phyloP scores from a whole-genome alignment of 2,888 invertebrate species.

The Limulus polyphemus region DNA sequence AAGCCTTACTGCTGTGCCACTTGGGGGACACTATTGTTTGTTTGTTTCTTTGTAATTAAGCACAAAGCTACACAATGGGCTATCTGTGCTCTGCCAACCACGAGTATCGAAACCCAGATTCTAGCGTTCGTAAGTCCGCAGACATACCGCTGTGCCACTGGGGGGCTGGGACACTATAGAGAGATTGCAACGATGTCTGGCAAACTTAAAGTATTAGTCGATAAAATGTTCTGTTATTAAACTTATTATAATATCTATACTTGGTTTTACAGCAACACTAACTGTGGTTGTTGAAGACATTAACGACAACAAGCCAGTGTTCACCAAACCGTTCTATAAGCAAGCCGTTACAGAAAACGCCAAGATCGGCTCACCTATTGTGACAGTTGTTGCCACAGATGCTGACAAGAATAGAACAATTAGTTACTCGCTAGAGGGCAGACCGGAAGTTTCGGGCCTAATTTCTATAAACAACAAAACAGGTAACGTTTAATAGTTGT shows the following conservation, averaged over 20 bases:
- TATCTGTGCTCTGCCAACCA: too few relatives aligned
- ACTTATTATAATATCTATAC: not conserved
- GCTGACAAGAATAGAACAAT: constrained; percentile 74
- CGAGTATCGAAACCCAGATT: too few relatives aligned
- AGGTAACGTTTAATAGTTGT: constrained; percentile 38
- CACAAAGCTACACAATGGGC: too few relatives aligned
- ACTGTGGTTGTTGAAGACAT: constrained; percentile 67
- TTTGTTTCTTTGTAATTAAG: too few relatives aligned
- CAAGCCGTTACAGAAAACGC: constrained; percentile 75
- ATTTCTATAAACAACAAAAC: constrained; percentile 60
- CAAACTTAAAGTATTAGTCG: not conserved
- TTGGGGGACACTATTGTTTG: too few relatives aligned
- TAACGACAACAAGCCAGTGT: constrained; percentile 80
- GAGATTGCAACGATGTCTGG: too few relatives aligned
- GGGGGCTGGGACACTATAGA: too few relatives aligned
- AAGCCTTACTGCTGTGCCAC: too few relatives aligned
- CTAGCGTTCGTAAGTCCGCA: too few relatives aligned
- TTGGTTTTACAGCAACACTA: constrained; percentile 45
- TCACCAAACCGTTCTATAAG: constrained; percentile 62
- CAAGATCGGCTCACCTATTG: constrained; percentile 64
- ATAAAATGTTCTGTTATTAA: constrained; percentile 7
- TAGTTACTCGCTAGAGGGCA: constrained; percentile 59
- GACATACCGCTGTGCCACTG: too few relatives aligned
- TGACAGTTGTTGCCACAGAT: constrained; percentile 68
- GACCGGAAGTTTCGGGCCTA: constrained; percentile 48